Base-by-base conservation (phyloP, 2,113 vertebrate genomes). In the Gasterosteus aculeatus region DNA sequence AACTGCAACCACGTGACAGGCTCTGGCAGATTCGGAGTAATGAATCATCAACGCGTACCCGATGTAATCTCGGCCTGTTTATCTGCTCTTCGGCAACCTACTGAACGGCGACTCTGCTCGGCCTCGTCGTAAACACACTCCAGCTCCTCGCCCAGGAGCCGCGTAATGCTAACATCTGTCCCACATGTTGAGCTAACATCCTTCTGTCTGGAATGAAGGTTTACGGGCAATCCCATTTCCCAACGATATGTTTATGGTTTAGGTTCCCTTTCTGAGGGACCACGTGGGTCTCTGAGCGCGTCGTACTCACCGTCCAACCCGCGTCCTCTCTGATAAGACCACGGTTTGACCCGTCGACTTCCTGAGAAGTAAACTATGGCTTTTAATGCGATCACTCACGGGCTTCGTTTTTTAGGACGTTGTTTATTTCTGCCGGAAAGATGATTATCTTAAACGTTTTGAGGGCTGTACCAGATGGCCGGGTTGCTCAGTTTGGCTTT, bases 1-100 rank as follows among this genome's bases (percentile, higher is more conserved):
- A 51, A 62, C 71, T 66, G 49, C 78, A 61, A 57, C 18, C 4
- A 51, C 57, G 19, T 42, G 46, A 71, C 31, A 39, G 39, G 10
- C 39, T 35, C 10, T 44, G 33, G 33, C 33, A 3, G 3, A 4
- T 35, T 35, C 5, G 33, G 33, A 35, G 5, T 35, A 35, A 35
- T 35, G 33, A 35, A 35, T 35, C 33, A 35, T 35, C 5, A 35
- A 35, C 22, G 22, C 22, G 22, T 26, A 26, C 39, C 26, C 59
- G 19, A 65, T 35, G 38, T 35, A 7, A 64, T 65, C 47, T 42
- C 18, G 19, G 15, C 41, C n/a, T 33, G 16, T 67, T 79, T 47
- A 10, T 39, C 67, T 12, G 12, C 10, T 26, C n/a, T 68, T 2
- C 14, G 46, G 1, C 11, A 7, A 41, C 18, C 44, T 7, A 15